Evolutionary conservation across 2,113 vertebrate genomes (phyloP).

Genomic region (Mustela lutreola): DNA sequence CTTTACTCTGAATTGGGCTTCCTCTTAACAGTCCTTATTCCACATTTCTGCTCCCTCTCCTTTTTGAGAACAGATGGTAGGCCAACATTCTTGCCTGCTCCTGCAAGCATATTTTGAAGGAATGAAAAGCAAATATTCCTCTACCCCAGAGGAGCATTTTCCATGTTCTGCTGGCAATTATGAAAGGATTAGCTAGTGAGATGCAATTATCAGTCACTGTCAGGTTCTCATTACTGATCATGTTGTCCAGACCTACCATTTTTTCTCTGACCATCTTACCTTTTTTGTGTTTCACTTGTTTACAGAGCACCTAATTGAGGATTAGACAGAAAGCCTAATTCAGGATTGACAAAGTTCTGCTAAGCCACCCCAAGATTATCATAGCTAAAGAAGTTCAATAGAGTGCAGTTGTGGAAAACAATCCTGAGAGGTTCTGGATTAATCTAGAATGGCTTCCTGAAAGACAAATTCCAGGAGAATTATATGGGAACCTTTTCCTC

Average conservation of each 20-base stretch:
- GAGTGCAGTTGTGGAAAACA: neutral
- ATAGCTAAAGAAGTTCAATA: neutral
- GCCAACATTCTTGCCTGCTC: neutral
- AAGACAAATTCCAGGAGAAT: neutral
- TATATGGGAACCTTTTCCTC: neutral
- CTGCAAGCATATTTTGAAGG: neutral
- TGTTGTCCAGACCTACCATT: neutral
- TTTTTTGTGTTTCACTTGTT: neutral
- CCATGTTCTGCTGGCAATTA: neutral
- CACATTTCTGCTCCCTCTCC: conserved; percentile 19
- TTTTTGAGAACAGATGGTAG: neutral
- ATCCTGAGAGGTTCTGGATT: neutral
- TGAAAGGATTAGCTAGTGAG: neutral
- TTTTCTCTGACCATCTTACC: neutral
- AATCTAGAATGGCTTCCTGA: neutral
- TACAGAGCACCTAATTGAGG: neutral
- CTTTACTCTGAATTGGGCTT: neutral
- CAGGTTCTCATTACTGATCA: neutral
- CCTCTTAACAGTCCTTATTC: neutral
- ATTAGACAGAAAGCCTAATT: neutral
- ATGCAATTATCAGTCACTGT: neutral
- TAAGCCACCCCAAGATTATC: neutral
- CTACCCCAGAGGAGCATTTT: neutral
- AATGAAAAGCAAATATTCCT: neutral
- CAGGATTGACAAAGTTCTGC: neutral